These are phyloP conservation scores for Pachyrhynchus sulphureomaculatus DNA, from an alignment of 1,140 invertebrate genomes.

Conservation along the genomic window DNA sequence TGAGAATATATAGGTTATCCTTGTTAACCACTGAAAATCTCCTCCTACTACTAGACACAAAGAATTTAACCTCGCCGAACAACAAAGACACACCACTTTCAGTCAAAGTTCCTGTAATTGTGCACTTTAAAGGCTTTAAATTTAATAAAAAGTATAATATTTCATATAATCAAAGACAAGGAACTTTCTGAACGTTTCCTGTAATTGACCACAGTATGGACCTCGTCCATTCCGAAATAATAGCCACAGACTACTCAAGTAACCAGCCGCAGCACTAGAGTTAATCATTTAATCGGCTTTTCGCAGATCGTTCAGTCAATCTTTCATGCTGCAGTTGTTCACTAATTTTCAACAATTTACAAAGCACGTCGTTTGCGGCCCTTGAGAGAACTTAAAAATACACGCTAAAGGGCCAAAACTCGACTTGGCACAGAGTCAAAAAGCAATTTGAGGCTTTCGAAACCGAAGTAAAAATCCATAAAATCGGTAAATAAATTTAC, in stretches of 20 bases:
- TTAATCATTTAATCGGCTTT: constrained; percentile 5
- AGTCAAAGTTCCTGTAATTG: too few species aligned
- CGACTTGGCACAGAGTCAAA: constrained; percentile 26
- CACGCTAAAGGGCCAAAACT: constrained; percentile 8
- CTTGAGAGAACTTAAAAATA: constrained; percentile 17
- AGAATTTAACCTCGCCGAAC: too few species aligned
- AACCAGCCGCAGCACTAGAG: not conserved
- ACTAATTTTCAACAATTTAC: constrained; percentile 25
- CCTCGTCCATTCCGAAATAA: not conserved
- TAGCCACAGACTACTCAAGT: not conserved
- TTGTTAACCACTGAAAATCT: too few species aligned
- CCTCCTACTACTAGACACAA: too few species aligned
- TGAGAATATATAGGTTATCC: too few species aligned
- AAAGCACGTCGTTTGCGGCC: not conserved
- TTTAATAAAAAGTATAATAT: too few species aligned
- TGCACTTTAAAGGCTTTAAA: too few species aligned
- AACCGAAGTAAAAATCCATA: constrained; percentile 9
- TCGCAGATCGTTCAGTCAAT: constrained; percentile 7
- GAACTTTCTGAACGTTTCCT: too few species aligned
- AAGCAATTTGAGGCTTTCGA: constrained; percentile 28
- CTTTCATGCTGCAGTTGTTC: constrained; percentile 6
- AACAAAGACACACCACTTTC: too few species aligned
- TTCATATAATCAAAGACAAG: too few species aligned
- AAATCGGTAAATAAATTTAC: constrained; percentile 26
- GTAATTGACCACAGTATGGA: not conserved